phyloP scores from a whole-genome alignment of 2,113 vertebrate genomes.

The Rostratula benghalensis region DNA sequence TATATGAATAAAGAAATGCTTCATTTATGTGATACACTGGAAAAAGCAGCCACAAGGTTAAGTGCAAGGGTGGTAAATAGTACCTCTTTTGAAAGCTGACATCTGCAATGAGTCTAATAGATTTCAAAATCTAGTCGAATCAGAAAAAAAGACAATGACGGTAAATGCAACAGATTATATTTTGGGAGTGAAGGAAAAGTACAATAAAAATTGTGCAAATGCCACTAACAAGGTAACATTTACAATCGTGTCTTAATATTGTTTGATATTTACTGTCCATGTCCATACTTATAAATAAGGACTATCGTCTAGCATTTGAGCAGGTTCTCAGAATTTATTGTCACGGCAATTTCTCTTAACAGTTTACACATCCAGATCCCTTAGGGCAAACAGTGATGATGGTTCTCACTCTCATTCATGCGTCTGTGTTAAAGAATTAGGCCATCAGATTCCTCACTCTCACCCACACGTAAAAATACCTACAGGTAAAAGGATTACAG shows the following conservation, averaged over 20 bases:
- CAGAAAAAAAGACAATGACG: neutral
- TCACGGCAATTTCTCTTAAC: neutral
- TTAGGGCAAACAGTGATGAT: neutral
- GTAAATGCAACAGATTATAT: neutral
- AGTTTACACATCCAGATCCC: conserved; percentile 1
- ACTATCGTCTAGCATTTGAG: conserved; percentile 19
- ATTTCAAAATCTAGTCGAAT: neutral
- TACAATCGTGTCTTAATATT: conserved; percentile 18
- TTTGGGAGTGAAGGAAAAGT: neutral
- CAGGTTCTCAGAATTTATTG: conserved; percentile 2
- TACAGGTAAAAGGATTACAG: neutral
- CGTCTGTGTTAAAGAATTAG: neutral
- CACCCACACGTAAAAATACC: neutral
- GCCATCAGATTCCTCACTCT: neutral
- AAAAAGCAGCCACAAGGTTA: neutral
- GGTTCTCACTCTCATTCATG: neutral
- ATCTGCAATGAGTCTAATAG: neutral
- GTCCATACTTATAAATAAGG: conserved; percentile 17
- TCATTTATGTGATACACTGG: neutral
- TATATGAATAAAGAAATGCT: neutral
- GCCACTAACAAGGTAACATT: conserved; percentile 58
- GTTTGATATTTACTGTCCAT: conserved; percentile 36
- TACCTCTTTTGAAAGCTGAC: neutral
- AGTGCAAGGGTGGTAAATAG: neutral
- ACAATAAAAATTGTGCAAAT: conserved; percentile 62